These are phyloP conservation scores for Sebastes trivittatus DNA, from an alignment of 2,797 vertebrate species.

Conservation along the genomic window DNA sequence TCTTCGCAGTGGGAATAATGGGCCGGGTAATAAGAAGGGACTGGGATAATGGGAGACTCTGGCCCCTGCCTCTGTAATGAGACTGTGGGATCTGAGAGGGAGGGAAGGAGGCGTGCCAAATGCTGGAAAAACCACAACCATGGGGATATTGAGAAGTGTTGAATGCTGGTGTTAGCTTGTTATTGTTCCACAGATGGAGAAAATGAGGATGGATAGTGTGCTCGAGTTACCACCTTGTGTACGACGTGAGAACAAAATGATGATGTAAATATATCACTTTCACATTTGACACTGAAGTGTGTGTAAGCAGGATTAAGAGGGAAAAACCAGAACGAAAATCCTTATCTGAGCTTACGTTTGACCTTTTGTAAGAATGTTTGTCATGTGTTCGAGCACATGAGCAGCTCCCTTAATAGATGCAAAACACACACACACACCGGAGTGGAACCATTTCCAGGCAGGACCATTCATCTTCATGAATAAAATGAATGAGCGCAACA, in stretches of 20 bases:
- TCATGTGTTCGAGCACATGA: slow-evolving; percentile 45
- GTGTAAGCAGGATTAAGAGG: not conserved
- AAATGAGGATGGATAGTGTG: slow-evolving; percentile 19
- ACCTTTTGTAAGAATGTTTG: slow-evolving; percentile 39
- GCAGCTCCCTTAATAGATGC: not conserved
- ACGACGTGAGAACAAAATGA: not conserved
- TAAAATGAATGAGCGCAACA: slow-evolving; percentile 23
- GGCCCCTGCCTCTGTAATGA: slow-evolving; percentile 62
- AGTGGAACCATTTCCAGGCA: slow-evolving; percentile 11
- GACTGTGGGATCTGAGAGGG: slow-evolving; percentile 63
- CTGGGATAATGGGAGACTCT: slow-evolving; percentile 71
- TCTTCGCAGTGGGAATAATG: slow-evolving; percentile 75
- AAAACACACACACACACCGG: not conserved
- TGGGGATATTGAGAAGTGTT: slow-evolving; percentile 37
- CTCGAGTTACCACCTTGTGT: slow-evolving; percentile 16
- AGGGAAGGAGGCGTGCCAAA: slow-evolving; percentile 39
- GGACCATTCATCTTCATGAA: slow-evolving; percentile 38
- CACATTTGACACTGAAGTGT: not conserved
- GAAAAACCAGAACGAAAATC: not conserved
- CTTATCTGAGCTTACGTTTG: slow-evolving; percentile 35
- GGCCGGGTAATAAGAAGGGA: slow-evolving; percentile 72
- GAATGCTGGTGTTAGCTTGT: slow-evolving; percentile 32
- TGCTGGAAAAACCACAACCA: slow-evolving; percentile 48
- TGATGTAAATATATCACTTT: slow-evolving; percentile 11
- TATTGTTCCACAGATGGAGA: slow-evolving; percentile 15